Conservation (phyloP, 2,113 vertebrate genomes). For the Scytalopus superciliaris region DNA sequence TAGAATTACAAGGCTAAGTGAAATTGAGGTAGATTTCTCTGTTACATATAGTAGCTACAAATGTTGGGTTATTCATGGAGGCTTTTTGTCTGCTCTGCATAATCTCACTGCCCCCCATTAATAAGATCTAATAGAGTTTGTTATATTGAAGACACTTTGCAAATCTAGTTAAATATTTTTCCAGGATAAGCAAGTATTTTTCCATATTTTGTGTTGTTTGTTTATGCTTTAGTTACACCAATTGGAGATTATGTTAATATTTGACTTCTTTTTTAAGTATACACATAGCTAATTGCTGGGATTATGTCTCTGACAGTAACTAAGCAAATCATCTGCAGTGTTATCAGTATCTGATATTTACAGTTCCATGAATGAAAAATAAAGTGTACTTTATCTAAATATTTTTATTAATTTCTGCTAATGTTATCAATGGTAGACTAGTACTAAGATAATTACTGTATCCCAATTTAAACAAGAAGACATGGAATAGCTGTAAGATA, state of each 20-base stretch:
- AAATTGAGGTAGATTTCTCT: background rate
- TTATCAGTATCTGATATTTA: constrained; percentile 19
- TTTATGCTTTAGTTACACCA: background rate
- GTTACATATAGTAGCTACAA: background rate
- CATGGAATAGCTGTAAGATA: background rate
- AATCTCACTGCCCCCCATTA: background rate
- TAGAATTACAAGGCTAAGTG: background rate
- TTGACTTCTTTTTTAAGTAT: background rate
- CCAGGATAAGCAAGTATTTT: background rate
- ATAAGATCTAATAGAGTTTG: background rate
- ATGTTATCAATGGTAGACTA: background rate
- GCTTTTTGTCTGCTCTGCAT: background rate
- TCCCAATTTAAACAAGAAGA: background rate
- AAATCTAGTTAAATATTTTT: background rate
- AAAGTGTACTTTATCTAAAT: background rate
- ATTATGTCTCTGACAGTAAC: background rate
- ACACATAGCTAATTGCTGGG: background rate
- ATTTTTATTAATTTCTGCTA: background rate
- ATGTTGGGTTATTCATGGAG: background rate
- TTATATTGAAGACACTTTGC: background rate
- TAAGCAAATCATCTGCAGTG: background rate
- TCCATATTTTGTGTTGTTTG: background rate
- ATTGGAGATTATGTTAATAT: background rate
- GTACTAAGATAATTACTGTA: background rate
- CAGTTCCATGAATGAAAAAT: constrained; percentile 1